Conservation (phyloP, 2,797 vertebrate species). For the Microtus californicus region DNA sequence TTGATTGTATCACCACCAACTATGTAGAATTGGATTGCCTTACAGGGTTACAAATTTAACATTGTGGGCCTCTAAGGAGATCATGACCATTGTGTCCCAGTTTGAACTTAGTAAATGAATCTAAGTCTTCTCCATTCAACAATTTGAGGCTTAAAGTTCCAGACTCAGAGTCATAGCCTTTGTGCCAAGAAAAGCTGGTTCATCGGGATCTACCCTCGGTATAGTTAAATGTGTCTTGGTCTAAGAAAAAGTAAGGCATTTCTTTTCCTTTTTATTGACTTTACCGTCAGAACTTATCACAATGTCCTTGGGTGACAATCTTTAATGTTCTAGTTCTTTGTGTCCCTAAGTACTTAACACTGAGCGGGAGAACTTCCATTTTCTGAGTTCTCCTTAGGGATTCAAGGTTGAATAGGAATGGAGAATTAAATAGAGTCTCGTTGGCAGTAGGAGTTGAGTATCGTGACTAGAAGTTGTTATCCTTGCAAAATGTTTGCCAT, state of each 20-base stretch:
- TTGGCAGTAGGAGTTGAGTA: neutral
- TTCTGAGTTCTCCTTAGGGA: neutral
- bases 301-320: neutral
- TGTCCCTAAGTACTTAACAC: neutral
- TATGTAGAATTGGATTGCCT: neutral
- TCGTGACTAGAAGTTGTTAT: neutral
- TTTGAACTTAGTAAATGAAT: neutral
- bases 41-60: neutral
- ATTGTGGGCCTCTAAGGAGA: neutral
- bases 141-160: neutral
- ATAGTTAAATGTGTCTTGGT: neutral
- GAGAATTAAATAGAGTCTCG: neutral
- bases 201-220: neutral
- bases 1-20: neutral
- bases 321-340: neutral
- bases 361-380: neutral
- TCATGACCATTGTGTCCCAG: too few relatives aligned
- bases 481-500: conserved; percentile 2
- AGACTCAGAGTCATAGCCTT: neutral
- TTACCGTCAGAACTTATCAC: neutral
- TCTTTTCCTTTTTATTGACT: conserved; percentile 28
- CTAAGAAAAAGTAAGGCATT: conserved; percentile 1
- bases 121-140: neutral
- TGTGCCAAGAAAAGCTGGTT: neutral
- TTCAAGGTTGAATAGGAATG: neutral